Base-by-base conservation (phyloP, 2,888 invertebrate species). In the Lepidonotus clava region DNA sequence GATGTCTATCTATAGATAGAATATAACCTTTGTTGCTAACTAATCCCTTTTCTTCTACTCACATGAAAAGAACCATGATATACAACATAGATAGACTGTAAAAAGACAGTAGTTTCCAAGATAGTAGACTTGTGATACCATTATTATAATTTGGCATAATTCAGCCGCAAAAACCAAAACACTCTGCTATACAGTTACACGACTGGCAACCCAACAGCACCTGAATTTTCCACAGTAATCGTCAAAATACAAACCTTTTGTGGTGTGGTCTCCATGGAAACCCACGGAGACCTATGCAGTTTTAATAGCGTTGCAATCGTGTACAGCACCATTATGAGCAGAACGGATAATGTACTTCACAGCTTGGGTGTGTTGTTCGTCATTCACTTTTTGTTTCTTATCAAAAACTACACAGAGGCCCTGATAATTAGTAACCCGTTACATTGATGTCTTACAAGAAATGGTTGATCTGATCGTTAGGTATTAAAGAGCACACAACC, bases 151-250 rank as follows among this genome's bases (percentile, higher is more conserved):
- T 71, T 38, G 8, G 5, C 38, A 11, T 71, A 71, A 4, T 36
- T 34, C n/a, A 34, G 38, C 71, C 71, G 5, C 34, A 14, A 24
- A 61, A n/a, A n/a, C n/a, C 24, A 61, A 71, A 71, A 11, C 14
- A 24, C 71, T 71, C 34, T 38, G 18, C 71, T 71, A 38, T 0
- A 21, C 34, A 32, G 1, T 34, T 21, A 71, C 71, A 71, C 71
- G 36, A 71, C 71, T 71, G 18, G n/a, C n/a, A 11, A 61, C 61
- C 28, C 11, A 71, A 71, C 71, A 71, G 71, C 71, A 71, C 71
- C 71, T 71, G 21, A 71, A 71, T 34, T 61, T 28, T 71, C 71
- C 71, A 71, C 71, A 71, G 71, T 71, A 71, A 71, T 71, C 34
- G 38, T 71, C 71, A 71, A 71, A 71, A 71, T 71, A 71, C 36